A percentile compares a stretch with the other conserved stretches of the same genome.
These are phyloP conservation scores for Mionectes macconnelli DNA, from an alignment of 2,113 vertebrate genomes.

Conservation along the genomic window DNA sequence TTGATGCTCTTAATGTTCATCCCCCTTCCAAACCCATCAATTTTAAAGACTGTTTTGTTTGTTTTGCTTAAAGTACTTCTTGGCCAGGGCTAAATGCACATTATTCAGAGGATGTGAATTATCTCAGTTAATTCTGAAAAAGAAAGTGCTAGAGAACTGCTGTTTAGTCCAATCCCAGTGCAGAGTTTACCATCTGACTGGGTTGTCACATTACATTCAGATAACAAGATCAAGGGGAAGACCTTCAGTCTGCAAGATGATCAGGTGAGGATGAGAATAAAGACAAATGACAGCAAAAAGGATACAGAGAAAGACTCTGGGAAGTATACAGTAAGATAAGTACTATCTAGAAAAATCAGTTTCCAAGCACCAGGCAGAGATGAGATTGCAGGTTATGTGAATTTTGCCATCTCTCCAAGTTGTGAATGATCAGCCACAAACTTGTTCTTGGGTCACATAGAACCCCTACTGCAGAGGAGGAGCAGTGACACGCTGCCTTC, in stretches of 20 bases:
- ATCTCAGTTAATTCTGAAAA: neutral
- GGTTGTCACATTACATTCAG: neutral
- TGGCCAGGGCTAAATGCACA: neutral
- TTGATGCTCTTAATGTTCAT: neutral
- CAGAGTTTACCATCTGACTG: neutral
- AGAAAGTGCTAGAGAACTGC: neutral
- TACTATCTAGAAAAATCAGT: neutral
- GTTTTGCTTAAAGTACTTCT: neutral
- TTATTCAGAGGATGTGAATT: neutral
- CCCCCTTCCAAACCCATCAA: neutral
- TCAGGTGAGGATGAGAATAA: neutral
- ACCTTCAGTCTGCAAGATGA: neutral
- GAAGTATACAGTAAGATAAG: neutral
- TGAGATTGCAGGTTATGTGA: neutral
- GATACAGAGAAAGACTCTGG: neutral
- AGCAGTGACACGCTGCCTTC: accelerated
- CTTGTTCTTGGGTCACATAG: neutral
- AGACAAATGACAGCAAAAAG: neutral
- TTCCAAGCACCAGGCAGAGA: neutral
- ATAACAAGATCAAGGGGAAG: neutral
- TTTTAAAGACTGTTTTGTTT: neutral
- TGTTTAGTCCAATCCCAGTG: neutral
- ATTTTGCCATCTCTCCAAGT: neutral
- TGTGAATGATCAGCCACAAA: neutral
- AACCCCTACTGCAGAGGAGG: neutral